phyloP scores from a whole-genome alignment of 2,888 invertebrate species.

The Orthosia gothica region DNA sequence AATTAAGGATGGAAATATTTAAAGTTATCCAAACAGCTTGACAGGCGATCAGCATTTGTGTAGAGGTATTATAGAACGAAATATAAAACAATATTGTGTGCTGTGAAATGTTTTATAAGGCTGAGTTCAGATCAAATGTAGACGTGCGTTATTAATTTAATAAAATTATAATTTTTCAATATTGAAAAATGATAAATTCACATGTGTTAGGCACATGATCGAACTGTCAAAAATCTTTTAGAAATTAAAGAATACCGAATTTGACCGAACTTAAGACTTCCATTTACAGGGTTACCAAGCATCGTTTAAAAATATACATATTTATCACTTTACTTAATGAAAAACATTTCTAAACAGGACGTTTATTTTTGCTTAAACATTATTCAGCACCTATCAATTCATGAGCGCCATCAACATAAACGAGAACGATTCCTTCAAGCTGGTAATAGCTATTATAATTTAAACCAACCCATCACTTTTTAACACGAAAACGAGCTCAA shows the following conservation, averaged over 20 bases:
- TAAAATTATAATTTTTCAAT: no score
- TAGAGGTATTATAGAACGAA: not conserved
- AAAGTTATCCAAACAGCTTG: not conserved
- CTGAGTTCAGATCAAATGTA: not conserved
- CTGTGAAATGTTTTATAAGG: no score
- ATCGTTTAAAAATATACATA: slow-evolving; percentile 11
- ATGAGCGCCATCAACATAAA: slow-evolving; percentile 33
- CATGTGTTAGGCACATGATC: not conserved
- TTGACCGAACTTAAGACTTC: not conserved
- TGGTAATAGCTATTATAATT: slow-evolving; percentile 39
- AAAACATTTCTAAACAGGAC: slow-evolving; percentile 1
- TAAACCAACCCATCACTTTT: slow-evolving; percentile 38
- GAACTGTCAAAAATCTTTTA: no score
- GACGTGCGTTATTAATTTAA: not conserved
- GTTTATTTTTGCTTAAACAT: slow-evolving; percentile 16
- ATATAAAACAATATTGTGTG: not conserved
- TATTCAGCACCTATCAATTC: slow-evolving; percentile 28
- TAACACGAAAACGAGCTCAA: slow-evolving; percentile 20
- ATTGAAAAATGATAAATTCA: not conserved
- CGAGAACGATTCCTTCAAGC: slow-evolving; percentile 31
- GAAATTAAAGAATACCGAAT: no score
- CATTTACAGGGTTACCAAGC: not conserved
- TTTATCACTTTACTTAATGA: not conserved
- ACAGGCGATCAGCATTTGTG: slow-evolving; percentile 7
- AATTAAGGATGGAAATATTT: slow-evolving; percentile 10